Evolutionary conservation across 2,888 invertebrate genomes (phyloP).

Genomic region (Agrotis exclamationis): DNA sequence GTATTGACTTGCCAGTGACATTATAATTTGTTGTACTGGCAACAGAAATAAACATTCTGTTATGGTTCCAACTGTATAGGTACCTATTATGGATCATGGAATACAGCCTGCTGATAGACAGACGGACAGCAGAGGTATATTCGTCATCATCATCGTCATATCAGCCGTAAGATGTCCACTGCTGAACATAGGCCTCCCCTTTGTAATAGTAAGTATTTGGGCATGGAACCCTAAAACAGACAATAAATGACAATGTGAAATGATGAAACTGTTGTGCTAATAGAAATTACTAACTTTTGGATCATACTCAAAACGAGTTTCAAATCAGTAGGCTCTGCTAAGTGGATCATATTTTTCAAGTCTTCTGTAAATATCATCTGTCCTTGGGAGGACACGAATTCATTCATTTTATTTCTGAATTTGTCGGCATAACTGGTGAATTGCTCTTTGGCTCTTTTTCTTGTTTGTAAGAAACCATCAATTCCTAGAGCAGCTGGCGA

Average conservation of each 20-base stretch:
- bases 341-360: slow-evolving; percentile 95
- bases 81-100: too few relatives aligned
- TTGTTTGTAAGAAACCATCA: slow-evolving; percentile 88
- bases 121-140: too few relatives aligned
- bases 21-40: background rate
- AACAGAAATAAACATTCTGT: too few relatives aligned
- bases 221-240: too few relatives aligned
- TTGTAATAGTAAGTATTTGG: too few relatives aligned
- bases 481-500: slow-evolving; percentile 92
- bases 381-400: slow-evolving; percentile 90
- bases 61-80: too few relatives aligned
- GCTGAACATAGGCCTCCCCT: too few relatives aligned
- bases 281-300: slow-evolving; percentile 89
- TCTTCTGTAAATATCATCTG: slow-evolving; percentile 96
- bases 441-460: slow-evolving; percentile 91
- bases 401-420: slow-evolving; percentile 93
- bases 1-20: too few relatives aligned
- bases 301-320: slow-evolving; percentile 93
- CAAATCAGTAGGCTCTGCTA: slow-evolving; percentile 93
- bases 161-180: too few relatives aligned
- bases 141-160: too few relatives aligned
- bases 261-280: background rate
- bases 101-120: too few relatives aligned
- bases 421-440: slow-evolving; percentile 92
- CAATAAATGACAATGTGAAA: too few relatives aligned